These are phyloP conservation scores for Turritopsis dohrnii DNA, from an alignment of 30 jellyfish, hydroid and myxozoan genomes.

Conservation along the genomic window DNA sequence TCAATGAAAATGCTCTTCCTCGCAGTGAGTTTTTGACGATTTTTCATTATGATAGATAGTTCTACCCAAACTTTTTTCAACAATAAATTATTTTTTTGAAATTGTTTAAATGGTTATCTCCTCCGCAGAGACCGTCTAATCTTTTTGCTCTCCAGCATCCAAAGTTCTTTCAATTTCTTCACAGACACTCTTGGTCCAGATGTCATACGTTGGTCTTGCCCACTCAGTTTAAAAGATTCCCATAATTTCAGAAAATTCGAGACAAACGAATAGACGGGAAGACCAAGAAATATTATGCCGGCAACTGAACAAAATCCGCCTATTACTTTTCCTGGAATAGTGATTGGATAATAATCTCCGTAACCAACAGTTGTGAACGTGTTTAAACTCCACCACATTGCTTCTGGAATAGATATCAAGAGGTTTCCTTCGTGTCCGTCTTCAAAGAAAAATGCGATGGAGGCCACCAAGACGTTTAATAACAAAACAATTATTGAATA, in stretches of 20 bases:
- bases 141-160: slow-evolving; percentile 3
- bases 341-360: slow-evolving; percentile 73
- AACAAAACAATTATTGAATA: slow-evolving; percentile 42
- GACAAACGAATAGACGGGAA: slow-evolving; percentile 69
- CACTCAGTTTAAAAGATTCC: slow-evolving; percentile 45
- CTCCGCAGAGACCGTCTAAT: background rate
- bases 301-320: slow-evolving; percentile 60
- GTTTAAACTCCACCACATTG: slow-evolving; percentile 83
- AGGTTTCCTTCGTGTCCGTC: slow-evolving; percentile 23
- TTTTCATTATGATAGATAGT: too few species aligned
- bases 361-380: slow-evolving; percentile 83
- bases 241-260: slow-evolving; percentile 65
- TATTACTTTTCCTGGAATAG: slow-evolving; percentile 49
- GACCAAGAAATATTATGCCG: slow-evolving; percentile 63
- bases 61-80: too few species aligned
- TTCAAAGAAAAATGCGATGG: slow-evolving; percentile 54
- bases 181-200: background rate
- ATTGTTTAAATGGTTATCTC: background rate
- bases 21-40: too few species aligned
- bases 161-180: background rate
- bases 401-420: slow-evolving; percentile 57
- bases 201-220: background rate
- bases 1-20: too few species aligned
- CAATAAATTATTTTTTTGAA: background rate
- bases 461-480: slow-evolving; percentile 48